Evolutionary conservation across 2,797 vertebrate genomes (phyloP).

Genomic region (Megalops cyprinoides): DNA sequence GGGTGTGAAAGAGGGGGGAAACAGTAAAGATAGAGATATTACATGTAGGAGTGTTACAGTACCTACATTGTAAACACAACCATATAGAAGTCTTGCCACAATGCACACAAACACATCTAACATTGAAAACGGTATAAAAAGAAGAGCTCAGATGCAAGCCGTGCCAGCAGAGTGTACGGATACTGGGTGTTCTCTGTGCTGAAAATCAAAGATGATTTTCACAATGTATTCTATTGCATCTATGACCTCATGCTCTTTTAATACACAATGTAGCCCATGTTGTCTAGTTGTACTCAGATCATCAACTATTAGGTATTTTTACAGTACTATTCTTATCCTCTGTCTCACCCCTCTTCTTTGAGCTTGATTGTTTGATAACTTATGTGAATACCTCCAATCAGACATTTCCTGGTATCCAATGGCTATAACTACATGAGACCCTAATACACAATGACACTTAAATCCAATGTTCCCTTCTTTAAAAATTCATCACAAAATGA

Average conservation of each 20-base stretch:
- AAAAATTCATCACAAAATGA: not conserved
- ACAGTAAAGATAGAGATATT: not conserved
- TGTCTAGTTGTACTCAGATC: not conserved
- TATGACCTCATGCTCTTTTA: not conserved
- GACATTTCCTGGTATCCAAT: not conserved
- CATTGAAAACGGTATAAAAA: not conserved
- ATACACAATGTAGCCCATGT: not conserved
- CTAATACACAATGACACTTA: not conserved
- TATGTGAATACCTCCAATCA: not conserved
- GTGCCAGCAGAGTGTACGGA: no score
- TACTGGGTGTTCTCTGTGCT: no score
- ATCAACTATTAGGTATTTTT: not conserved
- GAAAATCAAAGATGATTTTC: not conserved
- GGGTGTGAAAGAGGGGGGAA: not conserved
- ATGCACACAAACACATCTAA: not conserved
- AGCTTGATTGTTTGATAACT: not conserved
- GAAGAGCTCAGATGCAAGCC: no score
- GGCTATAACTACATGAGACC: not conserved
- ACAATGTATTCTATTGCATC: not conserved
- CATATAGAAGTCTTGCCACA: not conserved
- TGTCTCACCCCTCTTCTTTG: not conserved
- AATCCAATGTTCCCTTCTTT: not conserved
- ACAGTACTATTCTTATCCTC: not conserved
- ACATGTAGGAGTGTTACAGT: not conserved
- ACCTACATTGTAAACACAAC: constrained; percentile 28